Percentiles rank a stretch among this genome's conserved stretches.
Evolutionary conservation across 2,113 vertebrate species (phyloP).

Genomic region (Plestiodon gilberti): DNA sequence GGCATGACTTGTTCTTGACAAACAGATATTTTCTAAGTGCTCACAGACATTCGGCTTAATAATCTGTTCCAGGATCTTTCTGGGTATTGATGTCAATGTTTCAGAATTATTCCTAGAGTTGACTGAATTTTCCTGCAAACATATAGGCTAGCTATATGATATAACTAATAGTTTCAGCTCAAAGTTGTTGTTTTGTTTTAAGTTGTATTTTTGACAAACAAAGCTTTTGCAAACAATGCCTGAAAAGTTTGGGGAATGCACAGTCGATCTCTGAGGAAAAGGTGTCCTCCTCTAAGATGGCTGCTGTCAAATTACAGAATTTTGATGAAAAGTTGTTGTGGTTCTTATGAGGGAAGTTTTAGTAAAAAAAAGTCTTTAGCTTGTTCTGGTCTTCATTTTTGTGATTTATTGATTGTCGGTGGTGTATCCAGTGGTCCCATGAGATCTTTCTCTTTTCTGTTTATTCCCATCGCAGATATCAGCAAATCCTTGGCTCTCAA

Average conservation of each 20-base stretch:
- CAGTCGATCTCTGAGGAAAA: too few relatives aligned
- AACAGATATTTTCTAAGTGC: background rate
- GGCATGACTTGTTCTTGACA: too few relatives aligned
- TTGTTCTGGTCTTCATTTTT: slow-evolving; percentile 31
- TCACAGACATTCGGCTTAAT: background rate
- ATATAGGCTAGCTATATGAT: background rate
- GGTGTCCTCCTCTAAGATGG: too few relatives aligned
- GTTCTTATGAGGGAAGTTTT: background rate
- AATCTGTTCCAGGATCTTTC: too few relatives aligned
- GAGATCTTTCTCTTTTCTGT: background rate
- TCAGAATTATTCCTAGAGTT: background rate
- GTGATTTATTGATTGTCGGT: slow-evolving; percentile 34
- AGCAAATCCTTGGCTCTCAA: background rate
- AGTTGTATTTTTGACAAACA: background rate
- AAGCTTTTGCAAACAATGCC: background rate
- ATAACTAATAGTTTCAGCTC: background rate
- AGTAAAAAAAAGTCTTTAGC: background rate
- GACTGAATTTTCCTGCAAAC: background rate
- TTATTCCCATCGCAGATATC: background rate
- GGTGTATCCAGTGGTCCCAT: slow-evolving; percentile 39
- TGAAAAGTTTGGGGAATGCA: too few relatives aligned
- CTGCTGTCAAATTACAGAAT: too few relatives aligned
- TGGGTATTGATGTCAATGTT: too few relatives aligned
- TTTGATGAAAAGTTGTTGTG: background rate
- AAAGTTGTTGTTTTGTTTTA: background rate